Base-by-base conservation (phyloP, 1,140 invertebrate genomes). In the Pseudomyrmex sp. region DNA sequence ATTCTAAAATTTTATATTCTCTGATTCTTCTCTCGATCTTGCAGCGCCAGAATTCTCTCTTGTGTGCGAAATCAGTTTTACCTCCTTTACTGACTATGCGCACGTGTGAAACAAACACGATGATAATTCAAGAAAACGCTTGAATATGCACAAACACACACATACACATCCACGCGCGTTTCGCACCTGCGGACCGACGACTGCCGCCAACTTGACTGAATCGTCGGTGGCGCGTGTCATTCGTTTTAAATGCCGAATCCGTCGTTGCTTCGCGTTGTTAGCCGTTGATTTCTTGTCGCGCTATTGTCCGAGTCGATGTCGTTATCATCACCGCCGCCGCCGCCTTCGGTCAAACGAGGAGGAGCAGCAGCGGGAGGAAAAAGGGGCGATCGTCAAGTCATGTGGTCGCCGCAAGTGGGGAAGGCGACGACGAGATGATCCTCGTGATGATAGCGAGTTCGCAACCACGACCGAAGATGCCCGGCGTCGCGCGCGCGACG, bases 201-300 rank as follows among this genome's bases (percentile, higher is more conserved):
- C 58, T 12, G 84, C 58, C 61, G 82, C 35, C 82, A 56, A 84
- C 72, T 35, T 68, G 62, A 84, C 84, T 88, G 89, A 88, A 83
- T 52, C 73, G 72, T 23, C 66, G 61, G 18, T 62, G 56, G 50
- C 26, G 44, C 56, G 59, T 61, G 83, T 83, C 58, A 85, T 82
- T 77, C 72, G 79, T 44, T 56, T 84, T 85, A 89, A 84, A 84
- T 89, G 86, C 83, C 54, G 66, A 35, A 35, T 35, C 89, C 87
- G 82, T 88, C 85, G 86, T 83, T 86, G 87, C 88, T 87, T 89
- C 85, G 83, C 90, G 85, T 87, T 87, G 88, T 87, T 79, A 77
- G 63, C 85, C 82, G 86, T 61, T 84, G 72, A 83, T 84, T 85
- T 68, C 50, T 90, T 63, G 72, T 70, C 69, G 50, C 48, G 52